A percentile compares a stretch with the other conserved stretches of the same genome.
Evolutionary conservation across 2,113 vertebrate genomes (phyloP).

Genomic region (Cynopterus brachyotis): DNA sequence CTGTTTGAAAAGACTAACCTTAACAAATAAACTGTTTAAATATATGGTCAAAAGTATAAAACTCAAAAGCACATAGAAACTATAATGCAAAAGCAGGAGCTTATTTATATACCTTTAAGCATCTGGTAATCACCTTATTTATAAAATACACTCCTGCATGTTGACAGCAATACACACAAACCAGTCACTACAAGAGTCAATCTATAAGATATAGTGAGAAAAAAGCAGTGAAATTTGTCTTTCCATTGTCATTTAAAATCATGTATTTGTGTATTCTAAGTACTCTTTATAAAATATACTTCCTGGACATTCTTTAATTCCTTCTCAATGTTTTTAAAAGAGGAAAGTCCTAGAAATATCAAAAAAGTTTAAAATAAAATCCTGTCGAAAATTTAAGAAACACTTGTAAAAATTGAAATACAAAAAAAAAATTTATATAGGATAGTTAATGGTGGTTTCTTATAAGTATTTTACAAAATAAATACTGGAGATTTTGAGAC

Average conservation of each 20-base stretch:
- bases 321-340: slow-evolving; percentile 7
- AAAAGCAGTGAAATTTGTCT: not conserved
- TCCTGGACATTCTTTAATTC: not conserved
- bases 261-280: not conserved
- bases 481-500: slow-evolving; percentile 29
- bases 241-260: not conserved
- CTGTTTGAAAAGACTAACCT: slow-evolving; percentile 26
- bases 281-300: slow-evolving; percentile 1
- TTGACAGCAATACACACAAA: not conserved
- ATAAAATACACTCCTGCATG: not conserved
- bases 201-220: not conserved
- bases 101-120: not conserved
- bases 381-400: not conserved
- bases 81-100: not conserved
- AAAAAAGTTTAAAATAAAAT: slow-evolving; percentile 18
- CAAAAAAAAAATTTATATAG: not conserved
- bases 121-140: not conserved
- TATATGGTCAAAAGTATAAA: not conserved
- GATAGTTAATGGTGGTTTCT: not conserved
- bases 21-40: slow-evolving; percentile 29
- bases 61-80: not conserved
- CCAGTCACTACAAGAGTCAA: not conserved
- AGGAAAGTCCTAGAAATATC: not conserved
- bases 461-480: slow-evolving; percentile 40
- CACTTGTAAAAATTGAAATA: not conserved